Evolutionary conservation across 2,113 vertebrate genomes (phyloP).

Genomic region (Nothocercus julius): DNA sequence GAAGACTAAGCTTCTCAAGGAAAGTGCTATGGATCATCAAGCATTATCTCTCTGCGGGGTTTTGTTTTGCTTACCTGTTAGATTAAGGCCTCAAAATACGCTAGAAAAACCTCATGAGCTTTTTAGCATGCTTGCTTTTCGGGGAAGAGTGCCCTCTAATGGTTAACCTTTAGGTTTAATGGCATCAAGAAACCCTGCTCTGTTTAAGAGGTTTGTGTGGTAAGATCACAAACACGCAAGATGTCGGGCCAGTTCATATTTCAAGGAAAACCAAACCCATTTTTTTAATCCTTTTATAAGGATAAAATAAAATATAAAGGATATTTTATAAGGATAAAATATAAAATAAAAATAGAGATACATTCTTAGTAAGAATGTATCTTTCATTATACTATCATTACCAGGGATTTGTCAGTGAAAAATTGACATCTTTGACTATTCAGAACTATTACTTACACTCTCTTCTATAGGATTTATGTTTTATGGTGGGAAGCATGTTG

Average conservation of each 20-base stretch:
- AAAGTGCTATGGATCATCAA: not conserved
- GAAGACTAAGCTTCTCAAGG: not conserved
- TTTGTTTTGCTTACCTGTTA: not conserved
- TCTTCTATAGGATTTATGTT: not conserved
- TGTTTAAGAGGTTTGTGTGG: not conserved
- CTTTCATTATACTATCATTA: not conserved
- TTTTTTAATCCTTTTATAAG: not conserved
- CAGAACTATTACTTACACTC: not conserved
- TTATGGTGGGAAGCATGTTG: not conserved
- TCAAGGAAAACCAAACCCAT: not conserved
- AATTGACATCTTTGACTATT: not conserved
- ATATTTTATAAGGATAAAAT: no score
- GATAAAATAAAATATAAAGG: no score
- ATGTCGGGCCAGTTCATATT: not conserved
- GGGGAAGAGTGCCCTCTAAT: conserved; percentile 24
- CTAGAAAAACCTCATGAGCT: rapidly evolving
- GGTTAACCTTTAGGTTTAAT: not conserved
- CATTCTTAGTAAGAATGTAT: not conserved
- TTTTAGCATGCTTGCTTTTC: not conserved
- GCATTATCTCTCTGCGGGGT: not conserved
- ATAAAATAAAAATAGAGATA: not conserved
- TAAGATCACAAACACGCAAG: not conserved
- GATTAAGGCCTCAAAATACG: not conserved
- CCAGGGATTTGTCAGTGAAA: not conserved
- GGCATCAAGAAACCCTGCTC: rapidly evolving